These are phyloP conservation scores for Sipha flava DNA, from an alignment of 1,140 invertebrate genomes.

Conservation along the genomic window DNA sequence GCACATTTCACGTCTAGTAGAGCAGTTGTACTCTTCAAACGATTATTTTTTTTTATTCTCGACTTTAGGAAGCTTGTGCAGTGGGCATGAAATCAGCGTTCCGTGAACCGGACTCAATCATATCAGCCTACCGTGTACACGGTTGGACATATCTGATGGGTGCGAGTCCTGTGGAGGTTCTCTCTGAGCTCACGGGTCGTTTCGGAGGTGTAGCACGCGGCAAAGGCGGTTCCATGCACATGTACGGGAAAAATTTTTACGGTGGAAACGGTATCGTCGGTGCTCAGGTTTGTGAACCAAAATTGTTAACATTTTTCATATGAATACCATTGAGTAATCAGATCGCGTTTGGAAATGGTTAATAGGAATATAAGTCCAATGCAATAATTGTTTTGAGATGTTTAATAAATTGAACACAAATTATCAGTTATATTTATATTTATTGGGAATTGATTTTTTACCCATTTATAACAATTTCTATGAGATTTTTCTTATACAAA, in stretches of 20 bases:
- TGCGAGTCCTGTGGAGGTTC: slow-evolving; percentile 61
- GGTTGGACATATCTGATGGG: slow-evolving; percentile 95
- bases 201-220: slow-evolving; percentile 80
- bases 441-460: too few species aligned
- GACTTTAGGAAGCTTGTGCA: slow-evolving; percentile 69
- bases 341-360: too few species aligned
- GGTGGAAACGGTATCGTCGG: slow-evolving; percentile 99
- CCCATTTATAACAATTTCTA: too few species aligned
- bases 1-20: too few species aligned
- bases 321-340: too few species aligned
- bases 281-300: slow-evolving; percentile 64
- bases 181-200: slow-evolving; percentile 83
- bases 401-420: too few species aligned
- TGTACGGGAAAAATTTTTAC: slow-evolving; percentile 84
- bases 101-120: slow-evolving; percentile 74
- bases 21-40: too few species aligned
- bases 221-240: slow-evolving; percentile 93
- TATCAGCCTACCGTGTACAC: slow-evolving; percentile 94
- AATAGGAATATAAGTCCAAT: too few species aligned
- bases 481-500: too few species aligned
- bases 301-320: not conserved
- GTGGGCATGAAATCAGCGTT: slow-evolving; percentile 84
- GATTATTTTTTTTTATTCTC: too few species aligned
- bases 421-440: too few species aligned
- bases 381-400: too few species aligned